Evolutionary conservation across 2,888 invertebrate species (phyloP), one percentile per base, ranked within the genome.

Genomic region (Pecten maximus): DNA sequence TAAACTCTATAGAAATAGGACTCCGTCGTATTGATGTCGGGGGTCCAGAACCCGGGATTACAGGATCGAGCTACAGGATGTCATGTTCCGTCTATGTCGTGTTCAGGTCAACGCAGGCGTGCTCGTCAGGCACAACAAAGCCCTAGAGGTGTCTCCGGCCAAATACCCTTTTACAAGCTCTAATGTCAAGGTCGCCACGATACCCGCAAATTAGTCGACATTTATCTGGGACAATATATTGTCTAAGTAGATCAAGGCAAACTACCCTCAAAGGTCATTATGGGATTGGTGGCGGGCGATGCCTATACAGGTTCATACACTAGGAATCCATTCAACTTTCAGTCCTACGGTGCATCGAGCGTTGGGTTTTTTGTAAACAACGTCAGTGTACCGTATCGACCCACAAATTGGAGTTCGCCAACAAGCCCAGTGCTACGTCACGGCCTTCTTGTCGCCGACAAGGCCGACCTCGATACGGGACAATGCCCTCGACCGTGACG

Each of bases 221-320:
- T 91, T 91, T 28, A 91, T 88, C 10, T 88, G 89, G 40, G 91
- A 91, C 39, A 90, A 91, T 86, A 19, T 91, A 19, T 91, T n/a
- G n/a, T n/a, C n/a, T n/a, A n/a, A n/a, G n/a, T n/a, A n/a, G n/a
- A 90, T 90, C 90, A 92, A 88, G 91, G 90, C 19, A 91, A 90
- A 8, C 90, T 91, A 10, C 91, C 91, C 1, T 35, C 88, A 16
- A 89, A 92, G 48, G 87, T 92, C 10, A 88, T 92, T 3, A 89
- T 92, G 10, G 90, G 90, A 15, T 19, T 92, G 40, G 92, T 92
- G 0, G 3, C 28, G 2, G 90, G 90, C 8, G 39, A 54, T 16
- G 92, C 90, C 28, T 28, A 54, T 2, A 89, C 90, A 48, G 91
- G 91, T 2, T 48, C 40, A 16, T 90, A 91, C n/a, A n/a, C n/a